Evolutionary conservation across 1,140 invertebrate species (phyloP).

Genomic region (Procambarus virginalis): DNA sequence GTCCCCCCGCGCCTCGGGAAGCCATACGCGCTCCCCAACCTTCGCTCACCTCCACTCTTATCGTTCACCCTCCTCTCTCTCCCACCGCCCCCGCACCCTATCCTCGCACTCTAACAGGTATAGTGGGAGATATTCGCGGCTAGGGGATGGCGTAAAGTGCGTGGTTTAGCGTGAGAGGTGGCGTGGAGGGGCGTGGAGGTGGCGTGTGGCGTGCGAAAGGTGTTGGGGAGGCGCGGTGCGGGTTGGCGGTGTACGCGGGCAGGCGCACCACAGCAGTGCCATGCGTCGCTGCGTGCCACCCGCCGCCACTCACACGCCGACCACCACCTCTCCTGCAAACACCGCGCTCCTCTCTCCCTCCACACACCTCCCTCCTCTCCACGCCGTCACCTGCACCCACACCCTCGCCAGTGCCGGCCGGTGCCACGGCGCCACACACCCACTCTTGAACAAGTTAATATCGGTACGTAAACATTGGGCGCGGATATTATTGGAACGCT

Average conservation of each 20-base stretch:
- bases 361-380: neutral
- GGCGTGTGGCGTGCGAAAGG: neutral
- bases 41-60: conserved; percentile 50
- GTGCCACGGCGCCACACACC: too few relatives aligned
- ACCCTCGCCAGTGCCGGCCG: neutral
- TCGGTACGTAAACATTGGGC: conserved; percentile 11
- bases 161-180: neutral
- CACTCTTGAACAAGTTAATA: too few relatives aligned
- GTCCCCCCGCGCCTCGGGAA: conserved; percentile 61
- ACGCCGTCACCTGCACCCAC: too few relatives aligned
- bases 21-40: conserved; percentile 59
- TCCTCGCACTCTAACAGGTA: neutral
- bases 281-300: conserved; percentile 66
- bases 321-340: conserved; percentile 33
- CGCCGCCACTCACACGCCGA: conserved; percentile 40
- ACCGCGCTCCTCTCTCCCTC: conserved; percentile 49
- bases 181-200: neutral
- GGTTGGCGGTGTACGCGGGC: conserved; percentile 45
- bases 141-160: neutral
- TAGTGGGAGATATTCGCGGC: neutral
- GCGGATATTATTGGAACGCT: conserved; percentile 28
- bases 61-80: conserved; percentile 22
- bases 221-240: neutral
- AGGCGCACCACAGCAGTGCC: conserved; percentile 33
- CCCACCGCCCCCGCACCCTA: neutral